Base-by-base conservation (phyloP, 2,113 vertebrate species). In the Hemiprocne comata region DNA sequence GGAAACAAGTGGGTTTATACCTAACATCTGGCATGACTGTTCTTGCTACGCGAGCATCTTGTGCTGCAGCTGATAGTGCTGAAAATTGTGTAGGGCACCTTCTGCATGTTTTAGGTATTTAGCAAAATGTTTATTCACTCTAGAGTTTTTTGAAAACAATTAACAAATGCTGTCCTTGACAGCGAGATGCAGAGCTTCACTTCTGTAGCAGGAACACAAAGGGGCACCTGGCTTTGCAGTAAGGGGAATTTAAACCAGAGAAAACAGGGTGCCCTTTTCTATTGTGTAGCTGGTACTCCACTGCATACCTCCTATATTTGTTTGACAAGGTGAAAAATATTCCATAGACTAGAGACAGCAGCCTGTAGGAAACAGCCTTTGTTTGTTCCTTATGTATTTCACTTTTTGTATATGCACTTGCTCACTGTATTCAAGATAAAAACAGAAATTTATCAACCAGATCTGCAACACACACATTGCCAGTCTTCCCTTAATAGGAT, bases 51-150 rank as follows among this genome's bases (percentile, higher is more conserved):
- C 0, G 6, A 95, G 71, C 89, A 91, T 91, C 89, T 95, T 89
- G 85, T 93, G 93, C 87, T 94, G 72, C 91, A 95, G 89, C 67
- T 93, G 94, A 94, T 69, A 50, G 74, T 0, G 12, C 33, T 82
- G 89, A 70, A 89, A 91, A 87, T 73, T 72, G 77, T 4, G 3
- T 54, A 73, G 78, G 77, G 86, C 58, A 87, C 77, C 87, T 85
- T 85, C 82, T 89, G 89, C 33, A 28, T 93, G 82, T 95, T 97
- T 89, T 77, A 85, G 75, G 46, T 89, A 48, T 93, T 95, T 95
- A 77, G 91, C 54, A 85, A 67, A 87, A 82, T 93, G 89, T 94
- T 94, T 93, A 79, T 92, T 94, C 91, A 40, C 64, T 91, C 57
- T 60, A 71, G 26, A 18, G 0, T 7, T 74, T 81, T 93, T 83